These are phyloP conservation scores for Stomatorhinus walkeri DNA, from an alignment of 2,797 vertebrate species.

Conservation along the genomic window DNA sequence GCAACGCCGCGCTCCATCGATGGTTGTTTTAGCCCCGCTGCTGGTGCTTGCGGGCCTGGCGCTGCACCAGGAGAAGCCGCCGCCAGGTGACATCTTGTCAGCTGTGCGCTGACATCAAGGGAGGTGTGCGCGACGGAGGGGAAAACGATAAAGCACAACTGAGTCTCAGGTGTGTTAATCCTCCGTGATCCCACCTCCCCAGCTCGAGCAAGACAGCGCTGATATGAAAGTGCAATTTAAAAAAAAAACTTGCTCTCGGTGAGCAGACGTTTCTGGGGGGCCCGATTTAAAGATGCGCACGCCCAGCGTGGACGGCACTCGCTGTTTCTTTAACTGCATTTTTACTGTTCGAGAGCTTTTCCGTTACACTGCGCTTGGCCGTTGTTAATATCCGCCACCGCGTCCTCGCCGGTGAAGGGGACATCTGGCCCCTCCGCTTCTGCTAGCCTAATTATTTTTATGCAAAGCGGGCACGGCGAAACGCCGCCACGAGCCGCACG, in stretches of 20 bases:
- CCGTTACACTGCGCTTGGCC: slow-evolving; percentile 27
- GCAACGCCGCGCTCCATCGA: background rate
- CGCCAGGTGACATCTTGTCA: slow-evolving; percentile 24
- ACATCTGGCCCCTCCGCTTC: slow-evolving; percentile 37
- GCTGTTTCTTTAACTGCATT: slow-evolving; percentile 43
- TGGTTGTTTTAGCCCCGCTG: background rate
- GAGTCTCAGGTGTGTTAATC: slow-evolving; percentile 14
- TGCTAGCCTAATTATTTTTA: slow-evolving; percentile 52
- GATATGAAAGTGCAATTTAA: background rate
- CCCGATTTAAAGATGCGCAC: slow-evolving; percentile 32
- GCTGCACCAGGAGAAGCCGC: background rate
- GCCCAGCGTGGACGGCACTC: background rate
- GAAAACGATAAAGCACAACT: background rate
- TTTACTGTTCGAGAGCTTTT: slow-evolving; percentile 29
- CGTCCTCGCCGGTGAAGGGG: slow-evolving; percentile 24
- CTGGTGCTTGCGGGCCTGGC: background rate
- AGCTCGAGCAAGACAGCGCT: background rate
- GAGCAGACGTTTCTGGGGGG: background rate
- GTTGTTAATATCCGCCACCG: slow-evolving; percentile 37
- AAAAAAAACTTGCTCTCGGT: background rate
- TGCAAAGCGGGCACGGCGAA: slow-evolving; percentile 47
- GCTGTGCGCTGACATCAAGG: background rate
- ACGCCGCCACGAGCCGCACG: slow-evolving; percentile 52
- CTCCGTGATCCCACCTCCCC: slow-evolving; percentile 14
- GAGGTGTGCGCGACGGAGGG: background rate